Conservation (phyloP, 2,113 vertebrate species). For the Oryzias javanicus region DNA sequence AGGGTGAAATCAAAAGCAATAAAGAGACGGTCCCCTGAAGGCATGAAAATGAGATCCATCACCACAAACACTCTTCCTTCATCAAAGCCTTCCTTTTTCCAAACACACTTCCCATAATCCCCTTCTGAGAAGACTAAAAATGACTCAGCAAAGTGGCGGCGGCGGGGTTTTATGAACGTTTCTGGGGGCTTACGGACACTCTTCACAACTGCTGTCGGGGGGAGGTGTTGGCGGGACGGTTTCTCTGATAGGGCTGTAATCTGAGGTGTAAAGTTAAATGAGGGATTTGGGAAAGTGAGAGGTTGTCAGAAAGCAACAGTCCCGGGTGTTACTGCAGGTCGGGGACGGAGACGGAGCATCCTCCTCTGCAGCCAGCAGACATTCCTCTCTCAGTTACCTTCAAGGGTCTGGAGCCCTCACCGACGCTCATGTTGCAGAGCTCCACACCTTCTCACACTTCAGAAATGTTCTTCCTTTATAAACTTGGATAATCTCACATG, state of each 20-base stretch:
- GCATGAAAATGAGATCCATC: conserved; percentile 11
- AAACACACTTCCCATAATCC: conserved; percentile 69
- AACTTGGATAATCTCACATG: conserved; percentile 39
- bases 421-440: no score
- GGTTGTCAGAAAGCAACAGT: conserved; percentile 52
- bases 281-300: conserved; percentile 65
- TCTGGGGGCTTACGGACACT: conserved; percentile 58
- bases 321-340: neutral
- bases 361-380: neutral
- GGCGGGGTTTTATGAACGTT: conserved; percentile 50
- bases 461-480: conserved; percentile 38
- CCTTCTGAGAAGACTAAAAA: conserved; percentile 64
- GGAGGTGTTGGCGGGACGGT: conserved; percentile 60
- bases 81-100: conserved; percentile 28
- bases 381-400: no score
- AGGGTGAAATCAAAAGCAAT: conserved; percentile 17
- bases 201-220: conserved; percentile 54
- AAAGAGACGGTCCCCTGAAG: conserved; percentile 7
- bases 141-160: conserved; percentile 39
- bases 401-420: no score
- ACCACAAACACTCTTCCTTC: conserved; percentile 22
- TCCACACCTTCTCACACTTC: conserved; percentile 5
- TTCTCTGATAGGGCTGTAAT: conserved; percentile 58
- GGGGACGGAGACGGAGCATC: conserved; percentile 11
- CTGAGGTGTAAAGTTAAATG: conserved; percentile 70